phyloP scores from a whole-genome alignment of 1,140 invertebrate species.

The Harlomillsia oculata region DNA sequence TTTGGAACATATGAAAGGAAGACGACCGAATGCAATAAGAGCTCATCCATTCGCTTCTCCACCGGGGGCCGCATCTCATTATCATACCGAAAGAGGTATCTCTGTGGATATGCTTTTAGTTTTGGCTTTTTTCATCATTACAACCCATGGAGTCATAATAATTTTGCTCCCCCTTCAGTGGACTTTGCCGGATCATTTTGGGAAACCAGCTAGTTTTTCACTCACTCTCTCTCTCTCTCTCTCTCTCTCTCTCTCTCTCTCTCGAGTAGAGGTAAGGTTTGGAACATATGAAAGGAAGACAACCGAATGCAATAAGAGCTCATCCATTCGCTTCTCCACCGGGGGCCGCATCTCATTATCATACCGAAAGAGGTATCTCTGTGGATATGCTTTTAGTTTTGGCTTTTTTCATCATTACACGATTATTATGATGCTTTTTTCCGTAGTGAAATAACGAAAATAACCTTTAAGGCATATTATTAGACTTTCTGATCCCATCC shows the following conservation, averaged over 20 bases:
- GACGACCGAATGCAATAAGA: conserved; percentile 10
- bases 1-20: neutral
- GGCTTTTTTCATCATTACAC: too few species aligned
- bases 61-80: conserved; percentile 19
- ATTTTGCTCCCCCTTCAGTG: conserved; percentile 9
- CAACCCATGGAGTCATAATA: conserved; percentile 18
- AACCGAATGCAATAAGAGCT: conserved; percentile 9
- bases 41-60: conserved; percentile 17
- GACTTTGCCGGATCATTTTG: neutral
- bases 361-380: too few species aligned
- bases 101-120: too few species aligned
- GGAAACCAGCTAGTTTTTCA: conserved; percentile 6
- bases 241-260: too few species aligned
- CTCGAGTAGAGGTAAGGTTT: neutral
- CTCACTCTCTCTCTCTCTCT: too few species aligned
- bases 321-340: conserved; percentile 16
- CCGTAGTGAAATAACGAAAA: too few species aligned
- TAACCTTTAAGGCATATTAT: too few species aligned
- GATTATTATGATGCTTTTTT: too few species aligned
- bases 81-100: conserved; percentile 1
- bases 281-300: neutral
- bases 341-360: conserved; percentile 20
- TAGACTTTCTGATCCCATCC: too few species aligned
- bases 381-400: too few species aligned
- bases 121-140: too few species aligned